A percentile compares a stretch with the other conserved stretches of the same genome.
These are phyloP conservation scores for Halictus quadricinctus DNA, from an alignment of 2,888 invertebrate genomes.

Conservation along the genomic window DNA sequence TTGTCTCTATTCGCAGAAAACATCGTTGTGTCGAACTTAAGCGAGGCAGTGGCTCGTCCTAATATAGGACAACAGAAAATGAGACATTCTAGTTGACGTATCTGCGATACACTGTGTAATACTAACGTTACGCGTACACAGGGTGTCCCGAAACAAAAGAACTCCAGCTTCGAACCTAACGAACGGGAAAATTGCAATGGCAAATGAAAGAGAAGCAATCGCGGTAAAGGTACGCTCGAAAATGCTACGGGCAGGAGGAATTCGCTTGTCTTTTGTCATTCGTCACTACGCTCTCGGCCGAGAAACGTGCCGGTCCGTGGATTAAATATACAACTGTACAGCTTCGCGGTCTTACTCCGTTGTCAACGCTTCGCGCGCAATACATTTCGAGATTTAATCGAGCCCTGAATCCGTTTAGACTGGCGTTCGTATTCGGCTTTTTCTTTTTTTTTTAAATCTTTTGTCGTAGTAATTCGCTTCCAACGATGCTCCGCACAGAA, in stretches of 20 bases:
- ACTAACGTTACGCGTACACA: slow-evolving; percentile 4
- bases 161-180: background rate
- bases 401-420: background rate
- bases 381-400: slow-evolving; percentile 52
- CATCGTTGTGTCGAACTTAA: slow-evolving; percentile 18
- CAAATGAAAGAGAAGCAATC: background rate
- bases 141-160: background rate
- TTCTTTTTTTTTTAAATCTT: background rate
- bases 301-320: background rate
- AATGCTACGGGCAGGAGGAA: background rate
- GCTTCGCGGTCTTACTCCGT: background rate
- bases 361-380: slow-evolving; percentile 21
- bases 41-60: slow-evolving; percentile 33
- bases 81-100: slow-evolving; percentile 8
- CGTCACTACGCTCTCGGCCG: background rate
- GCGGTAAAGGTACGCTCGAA: background rate
- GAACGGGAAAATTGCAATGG: background rate
- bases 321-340: slow-evolving; percentile 27
- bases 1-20: background rate
- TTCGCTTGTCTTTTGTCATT: background rate
- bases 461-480: slow-evolving; percentile 1
- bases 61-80: slow-evolving; percentile 46
- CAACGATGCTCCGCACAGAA: slow-evolving; percentile 16
- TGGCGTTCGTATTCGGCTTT: background rate
- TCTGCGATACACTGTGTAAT: slow-evolving; percentile 2